Percentiles rank a stretch among this genome's conserved stretches.
Conservation (phyloP, 2,113 vertebrate species). For the Osmerus mordax region DNA sequence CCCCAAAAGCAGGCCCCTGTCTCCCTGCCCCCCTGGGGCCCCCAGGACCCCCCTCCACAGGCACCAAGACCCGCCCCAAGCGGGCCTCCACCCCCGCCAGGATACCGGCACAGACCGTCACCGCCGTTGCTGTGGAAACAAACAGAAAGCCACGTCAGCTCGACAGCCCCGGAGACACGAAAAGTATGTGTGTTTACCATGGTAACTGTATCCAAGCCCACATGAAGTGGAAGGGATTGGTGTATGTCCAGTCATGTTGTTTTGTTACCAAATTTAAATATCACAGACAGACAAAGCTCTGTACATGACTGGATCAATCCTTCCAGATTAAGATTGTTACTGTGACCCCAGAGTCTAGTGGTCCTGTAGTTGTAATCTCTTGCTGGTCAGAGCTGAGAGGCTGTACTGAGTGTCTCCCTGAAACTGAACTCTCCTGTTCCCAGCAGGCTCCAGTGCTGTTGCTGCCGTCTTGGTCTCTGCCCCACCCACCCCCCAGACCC, state of each 20-base stretch:
- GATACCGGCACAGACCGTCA: constrained; percentile 57
- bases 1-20: constrained; percentile 77
- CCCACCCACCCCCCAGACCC: constrained; percentile 49
- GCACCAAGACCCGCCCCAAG: constrained; percentile 77
- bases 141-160: constrained; percentile 46
- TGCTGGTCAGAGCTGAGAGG: background rate
- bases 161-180: constrained; percentile 52
- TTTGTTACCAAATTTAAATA: background rate
- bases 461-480: constrained; percentile 68
- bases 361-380: too few relatives aligned
- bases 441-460: constrained; percentile 45
- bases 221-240: constrained; percentile 18
- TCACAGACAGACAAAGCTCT: background rate
- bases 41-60: constrained; percentile 69
- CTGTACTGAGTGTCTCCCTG: background rate
- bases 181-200: constrained; percentile 53
- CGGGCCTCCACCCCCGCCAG: constrained; percentile 70
- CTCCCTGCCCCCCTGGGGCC: constrained; percentile 70
- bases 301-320: background rate
- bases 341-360: too few relatives aligned
- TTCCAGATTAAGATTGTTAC: too few relatives aligned
- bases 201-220: constrained; percentile 17
- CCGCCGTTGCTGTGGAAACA: constrained; percentile 67
- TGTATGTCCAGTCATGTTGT: background rate
- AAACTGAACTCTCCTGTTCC: constrained; percentile 7